Evolutionary conservation across 2,113 vertebrate species (phyloP).

Genomic region (Labeo rohita): DNA sequence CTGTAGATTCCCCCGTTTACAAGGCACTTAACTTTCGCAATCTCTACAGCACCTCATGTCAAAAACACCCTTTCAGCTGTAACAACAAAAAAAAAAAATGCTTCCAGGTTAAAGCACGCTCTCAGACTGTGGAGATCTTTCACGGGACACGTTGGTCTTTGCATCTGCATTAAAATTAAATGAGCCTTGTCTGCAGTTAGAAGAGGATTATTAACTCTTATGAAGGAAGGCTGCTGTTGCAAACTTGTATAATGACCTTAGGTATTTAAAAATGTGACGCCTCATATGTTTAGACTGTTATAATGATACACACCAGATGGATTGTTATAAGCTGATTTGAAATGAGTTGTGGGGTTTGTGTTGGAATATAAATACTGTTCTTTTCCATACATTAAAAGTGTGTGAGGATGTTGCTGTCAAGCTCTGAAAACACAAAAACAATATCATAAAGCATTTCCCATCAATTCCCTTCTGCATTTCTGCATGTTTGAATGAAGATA

Average conservation of each 20-base stretch:
- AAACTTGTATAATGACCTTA: conserved; percentile 21
- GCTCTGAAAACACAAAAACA: not conserved
- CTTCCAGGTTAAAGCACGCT: not conserved
- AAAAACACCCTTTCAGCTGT: not conserved
- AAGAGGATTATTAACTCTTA: conserved; percentile 24
- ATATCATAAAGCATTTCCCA: not conserved
- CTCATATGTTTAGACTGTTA: not conserved
- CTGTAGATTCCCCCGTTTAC: conserved; percentile 6
- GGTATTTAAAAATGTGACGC: not conserved
- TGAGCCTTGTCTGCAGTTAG: conserved; percentile 26
- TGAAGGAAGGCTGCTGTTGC: conserved; percentile 13
- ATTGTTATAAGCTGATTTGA: conserved; percentile 5
- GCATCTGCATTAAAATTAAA: conserved; percentile 27
- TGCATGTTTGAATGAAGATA: not conserved
- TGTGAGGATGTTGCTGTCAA: not conserved
- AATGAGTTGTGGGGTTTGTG: not conserved
- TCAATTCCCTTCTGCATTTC: not conserved
- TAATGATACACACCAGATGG: not conserved
- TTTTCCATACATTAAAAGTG: not conserved
- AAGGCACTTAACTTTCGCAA: not conserved
- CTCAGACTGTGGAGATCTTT: not conserved
- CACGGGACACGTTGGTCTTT: conserved; percentile 18
- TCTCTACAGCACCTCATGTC: conserved; percentile 13
- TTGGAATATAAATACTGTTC: not conserved
- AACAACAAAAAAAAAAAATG: no score